Base-by-base conservation (phyloP, 2,113 vertebrate genomes). In the Acanthochromis polyacanthus region DNA sequence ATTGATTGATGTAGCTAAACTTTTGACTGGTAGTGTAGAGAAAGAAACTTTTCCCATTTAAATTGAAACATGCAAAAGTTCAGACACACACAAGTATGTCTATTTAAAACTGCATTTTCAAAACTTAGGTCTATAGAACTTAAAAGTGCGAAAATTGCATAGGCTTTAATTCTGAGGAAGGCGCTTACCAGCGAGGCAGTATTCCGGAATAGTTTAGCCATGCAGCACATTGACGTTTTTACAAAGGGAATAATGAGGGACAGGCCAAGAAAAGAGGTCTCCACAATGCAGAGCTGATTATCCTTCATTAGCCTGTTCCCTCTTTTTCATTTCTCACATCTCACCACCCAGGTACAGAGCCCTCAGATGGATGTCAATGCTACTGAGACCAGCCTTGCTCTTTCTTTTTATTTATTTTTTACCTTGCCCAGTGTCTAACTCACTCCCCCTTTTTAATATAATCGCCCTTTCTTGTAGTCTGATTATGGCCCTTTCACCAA, bases 401-500 rank as follows among this genome's bases (percentile, higher is more conserved):
- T 32, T 51, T 76, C n/a, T 40, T 36, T 76, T 71, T 59, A 28
- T 67, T 75, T 22, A 52, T 72, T 60, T 51, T 59, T 77, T 57
- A 56, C 58, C 65, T 38, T 52, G 17, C 57, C 67, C 20, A 28
- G 22, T 43, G 22, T 79, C 63, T 78, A 71, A 79, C 48, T 73
- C 62, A 74, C 68, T 80, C 46, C 25, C 55, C 45, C n/a, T 51
- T 88, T 88, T 88, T 74, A 85, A 90, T 89, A 80, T 78, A 91
- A 90, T 86, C 83, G 79, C 14, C 60, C 69, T 61, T 78, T 81
- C 78, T 85, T 91, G 80, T 93, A 86, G 82, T 84, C 76, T 91
- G 91, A 93, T 93, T 93, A 86, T 70, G 68, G 80, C 50, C 90
- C 78, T 91, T 91, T 91, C 79, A 83, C 71, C 25, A 74, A 91